Conservation (phyloP, 1,140 invertebrate species). For the Zaprionus taronus region DNA sequence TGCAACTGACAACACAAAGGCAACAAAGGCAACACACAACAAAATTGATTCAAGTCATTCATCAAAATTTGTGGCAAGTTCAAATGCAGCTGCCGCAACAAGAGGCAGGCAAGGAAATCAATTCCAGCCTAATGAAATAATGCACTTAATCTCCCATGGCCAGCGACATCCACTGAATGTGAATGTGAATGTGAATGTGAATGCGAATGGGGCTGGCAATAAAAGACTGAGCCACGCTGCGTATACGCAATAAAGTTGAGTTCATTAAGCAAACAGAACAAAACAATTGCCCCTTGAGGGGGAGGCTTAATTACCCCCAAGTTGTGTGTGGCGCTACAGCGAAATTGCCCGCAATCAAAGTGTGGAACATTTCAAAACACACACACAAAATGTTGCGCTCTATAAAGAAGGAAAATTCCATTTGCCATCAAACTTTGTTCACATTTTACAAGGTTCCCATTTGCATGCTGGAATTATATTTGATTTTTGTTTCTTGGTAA, state of each 20-base stretch:
- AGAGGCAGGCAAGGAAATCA: conserved; percentile 35
- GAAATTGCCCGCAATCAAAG: no score
- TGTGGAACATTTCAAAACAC: no score
- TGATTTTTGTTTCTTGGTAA: no score
- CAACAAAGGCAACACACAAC: conserved; percentile 31
- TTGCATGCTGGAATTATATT: no score
- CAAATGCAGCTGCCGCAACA: conserved; percentile 45
- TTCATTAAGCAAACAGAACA: conserved; percentile 1
- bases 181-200: not conserved
- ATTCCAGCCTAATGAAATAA: conserved; percentile 69
- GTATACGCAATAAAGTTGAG: conserved; percentile 36
- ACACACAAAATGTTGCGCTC: no score
- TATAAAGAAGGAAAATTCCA: no score
- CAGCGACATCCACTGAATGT: conserved; percentile 31
- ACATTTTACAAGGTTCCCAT: no score
- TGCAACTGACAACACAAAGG: conserved; percentile 34
- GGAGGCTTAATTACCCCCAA: no score
- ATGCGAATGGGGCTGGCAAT: conserved; percentile 11
- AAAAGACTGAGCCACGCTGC: conserved; percentile 23
- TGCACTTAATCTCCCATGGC: conserved; percentile 58
- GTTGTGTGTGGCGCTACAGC: no score
- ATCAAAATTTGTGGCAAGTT: conserved; percentile 59
- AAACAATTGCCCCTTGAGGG: no score
- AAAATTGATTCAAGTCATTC: conserved; percentile 76
- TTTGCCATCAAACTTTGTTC: no score